These are phyloP conservation scores for Novumbra hubbsi DNA, from an alignment of 2,797 vertebrate genomes.

Conservation along the genomic window DNA sequence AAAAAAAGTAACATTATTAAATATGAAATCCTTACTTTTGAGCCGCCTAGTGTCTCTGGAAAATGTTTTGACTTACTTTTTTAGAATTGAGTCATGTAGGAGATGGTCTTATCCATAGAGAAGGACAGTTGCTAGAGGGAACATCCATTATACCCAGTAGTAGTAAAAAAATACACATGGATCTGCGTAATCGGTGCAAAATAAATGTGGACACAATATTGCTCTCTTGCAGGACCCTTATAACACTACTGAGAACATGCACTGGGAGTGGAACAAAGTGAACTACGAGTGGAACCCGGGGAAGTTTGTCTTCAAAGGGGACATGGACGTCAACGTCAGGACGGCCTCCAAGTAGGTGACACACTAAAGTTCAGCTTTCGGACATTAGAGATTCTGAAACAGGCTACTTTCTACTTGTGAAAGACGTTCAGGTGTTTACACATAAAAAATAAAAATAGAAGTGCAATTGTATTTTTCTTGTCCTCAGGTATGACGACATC, in stretches of 20 bases:
- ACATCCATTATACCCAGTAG: too few species aligned
- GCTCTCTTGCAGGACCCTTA: slow-evolving; percentile 86
- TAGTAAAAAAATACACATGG: too few species aligned
- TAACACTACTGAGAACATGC: slow-evolving; percentile 97
- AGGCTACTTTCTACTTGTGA: not conserved
- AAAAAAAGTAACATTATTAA: too few species aligned
- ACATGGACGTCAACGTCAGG: slow-evolving; percentile 93
- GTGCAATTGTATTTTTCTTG: not conserved
- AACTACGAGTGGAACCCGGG: slow-evolving; percentile 93
- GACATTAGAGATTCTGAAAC: not conserved
- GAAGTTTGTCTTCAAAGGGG: slow-evolving; percentile 92
- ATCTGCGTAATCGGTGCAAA: too few species aligned
- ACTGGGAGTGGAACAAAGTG: slow-evolving; percentile 96
- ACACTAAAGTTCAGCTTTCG: not conserved
- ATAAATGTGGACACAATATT: not conserved
- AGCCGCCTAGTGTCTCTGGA: not conserved
- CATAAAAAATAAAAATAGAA: too few species aligned
- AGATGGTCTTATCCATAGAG: too few species aligned
- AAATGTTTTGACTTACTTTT: not conserved
- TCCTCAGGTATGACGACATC: slow-evolving; percentile 92
- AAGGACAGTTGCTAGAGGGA: too few species aligned
- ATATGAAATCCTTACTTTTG: too few species aligned
- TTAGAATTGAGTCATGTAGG: too few species aligned
- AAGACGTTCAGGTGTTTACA: not conserved
- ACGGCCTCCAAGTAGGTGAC: slow-evolving; percentile 94